These are phyloP conservation scores for Oreotrochilus melanogaster DNA, from an alignment of 2,113 vertebrate species.

Conservation along the genomic window DNA sequence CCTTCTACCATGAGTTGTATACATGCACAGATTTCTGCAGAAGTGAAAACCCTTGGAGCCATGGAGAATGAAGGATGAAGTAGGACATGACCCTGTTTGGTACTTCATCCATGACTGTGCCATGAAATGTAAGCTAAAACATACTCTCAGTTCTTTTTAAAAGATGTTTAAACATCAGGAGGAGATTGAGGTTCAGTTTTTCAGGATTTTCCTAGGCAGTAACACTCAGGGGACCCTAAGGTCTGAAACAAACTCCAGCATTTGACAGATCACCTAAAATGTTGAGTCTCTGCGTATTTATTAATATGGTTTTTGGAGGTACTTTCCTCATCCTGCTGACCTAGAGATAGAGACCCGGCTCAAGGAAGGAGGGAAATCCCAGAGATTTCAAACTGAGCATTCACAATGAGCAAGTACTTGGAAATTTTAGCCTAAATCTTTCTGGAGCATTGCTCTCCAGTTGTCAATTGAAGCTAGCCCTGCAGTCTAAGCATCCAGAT, in stretches of 20 bases:
- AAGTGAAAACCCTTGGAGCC: neutral
- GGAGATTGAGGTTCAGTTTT: neutral
- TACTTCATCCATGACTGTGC: neutral
- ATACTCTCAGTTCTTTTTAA: neutral
- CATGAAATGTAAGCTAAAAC: neutral
- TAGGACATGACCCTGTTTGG: neutral
- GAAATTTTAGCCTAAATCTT: neutral
- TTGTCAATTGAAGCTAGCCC: neutral
- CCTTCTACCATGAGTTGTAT: neutral
- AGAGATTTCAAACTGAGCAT: neutral
- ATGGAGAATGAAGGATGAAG: neutral
- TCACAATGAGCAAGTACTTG: neutral
- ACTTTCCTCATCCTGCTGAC: neutral
- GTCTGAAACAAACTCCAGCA: neutral
- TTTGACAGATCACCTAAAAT: neutral
- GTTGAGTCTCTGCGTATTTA: neutral
- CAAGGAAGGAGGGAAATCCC: neutral
- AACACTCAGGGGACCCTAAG: neutral
- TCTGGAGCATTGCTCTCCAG: neutral
- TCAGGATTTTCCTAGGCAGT: neutral
- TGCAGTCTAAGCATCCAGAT: neutral
- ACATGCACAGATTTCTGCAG: neutral
- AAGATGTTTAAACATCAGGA: neutral
- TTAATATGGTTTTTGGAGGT: neutral
- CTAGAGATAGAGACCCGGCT: neutral